Base-by-base conservation (phyloP, 2,797 vertebrate genomes). In the Galaxias olidus region DNA sequence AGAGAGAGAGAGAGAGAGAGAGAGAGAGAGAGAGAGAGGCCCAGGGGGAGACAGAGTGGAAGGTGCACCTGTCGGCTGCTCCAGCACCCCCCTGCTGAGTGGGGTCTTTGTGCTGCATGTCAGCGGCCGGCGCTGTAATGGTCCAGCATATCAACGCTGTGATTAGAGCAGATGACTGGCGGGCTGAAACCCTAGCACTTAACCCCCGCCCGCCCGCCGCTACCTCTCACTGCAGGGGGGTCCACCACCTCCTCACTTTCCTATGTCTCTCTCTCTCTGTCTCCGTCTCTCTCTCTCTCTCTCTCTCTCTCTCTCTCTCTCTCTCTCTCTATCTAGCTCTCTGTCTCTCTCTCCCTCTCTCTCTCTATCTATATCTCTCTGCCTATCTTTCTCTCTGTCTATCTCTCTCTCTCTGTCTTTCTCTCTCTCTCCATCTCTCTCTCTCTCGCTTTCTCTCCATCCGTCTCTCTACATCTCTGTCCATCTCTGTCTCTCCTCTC, bases 121-220 rank as follows among this genome's bases (percentile, higher is more conserved):
- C 92, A 88, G 92, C 89, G 83, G 87, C 90, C 72, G 73, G 82
- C 89, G 88, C 86, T 90, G 76, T 81, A 84, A 87, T 75, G 84
- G 88, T 79, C 73, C 91, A 63, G 84, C 85, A 85, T 83, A 91
- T 92, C 93, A 87, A 86, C 89, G 13, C 83, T 84, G 88, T 88
- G 90, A 89, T 90, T 86, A 85, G 75, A 84, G 88, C 72, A 83
- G 90, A 86, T 86, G 90, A 87, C 86, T 64, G 86, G 83, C 61
- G 83, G 81, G 88, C 75, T 91, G 92, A 93, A 93, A 93, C 91
- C 91, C 89, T 89, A 93, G 91, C 92, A 93, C 90, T 93, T 93
- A 92, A 92, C 91, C 90, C 90, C 79, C 74, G 84, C 90, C 85
- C 84, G 84, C 90, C 85, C 84, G 81, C 86, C 87, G 90, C 91